Evolutionary conservation across 2,797 vertebrate genomes (phyloP).

Genomic region (Acanthiza pusilla): DNA sequence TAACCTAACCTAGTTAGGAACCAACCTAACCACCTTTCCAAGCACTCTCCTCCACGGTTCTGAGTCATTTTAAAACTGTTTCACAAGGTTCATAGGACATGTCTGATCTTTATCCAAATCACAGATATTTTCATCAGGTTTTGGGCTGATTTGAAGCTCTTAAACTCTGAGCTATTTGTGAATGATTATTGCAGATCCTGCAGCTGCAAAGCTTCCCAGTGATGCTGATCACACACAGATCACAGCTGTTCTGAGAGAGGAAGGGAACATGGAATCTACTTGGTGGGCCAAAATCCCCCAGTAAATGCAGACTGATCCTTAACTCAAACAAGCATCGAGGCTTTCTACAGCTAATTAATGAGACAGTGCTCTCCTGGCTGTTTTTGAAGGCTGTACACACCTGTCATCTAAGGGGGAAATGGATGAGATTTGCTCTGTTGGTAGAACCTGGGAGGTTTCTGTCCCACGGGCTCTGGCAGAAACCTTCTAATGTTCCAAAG

Average conservation of each 20-base stretch:
- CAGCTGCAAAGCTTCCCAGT: not conserved
- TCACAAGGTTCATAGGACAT: not conserved
- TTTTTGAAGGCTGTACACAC: not conserved
- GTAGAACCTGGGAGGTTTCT: not conserved
- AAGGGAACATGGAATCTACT: not conserved
- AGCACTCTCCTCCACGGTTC: not conserved
- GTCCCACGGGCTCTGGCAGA: accelerated
- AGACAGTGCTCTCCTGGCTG: not conserved
- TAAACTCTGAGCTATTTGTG: not conserved
- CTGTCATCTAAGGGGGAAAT: not conserved
- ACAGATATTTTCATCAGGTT: not conserved
- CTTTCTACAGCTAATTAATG: not conserved
- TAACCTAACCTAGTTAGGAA: too few species aligned
- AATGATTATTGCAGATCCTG: not conserved
- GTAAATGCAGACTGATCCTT: not conserved
- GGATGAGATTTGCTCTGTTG: not conserved
- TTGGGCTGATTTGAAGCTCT: not conserved
- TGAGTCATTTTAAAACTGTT: not conserved
- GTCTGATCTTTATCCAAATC: not conserved
- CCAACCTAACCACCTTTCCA: not conserved
- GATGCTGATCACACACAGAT: not conserved
- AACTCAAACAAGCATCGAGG: not conserved
- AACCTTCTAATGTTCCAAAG: not conserved
- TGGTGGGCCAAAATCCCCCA: not conserved
- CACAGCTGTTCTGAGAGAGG: not conserved